phyloP scores from a whole-genome alignment of 2,888 invertebrate species.

The Zygogramma bicolorata region DNA sequence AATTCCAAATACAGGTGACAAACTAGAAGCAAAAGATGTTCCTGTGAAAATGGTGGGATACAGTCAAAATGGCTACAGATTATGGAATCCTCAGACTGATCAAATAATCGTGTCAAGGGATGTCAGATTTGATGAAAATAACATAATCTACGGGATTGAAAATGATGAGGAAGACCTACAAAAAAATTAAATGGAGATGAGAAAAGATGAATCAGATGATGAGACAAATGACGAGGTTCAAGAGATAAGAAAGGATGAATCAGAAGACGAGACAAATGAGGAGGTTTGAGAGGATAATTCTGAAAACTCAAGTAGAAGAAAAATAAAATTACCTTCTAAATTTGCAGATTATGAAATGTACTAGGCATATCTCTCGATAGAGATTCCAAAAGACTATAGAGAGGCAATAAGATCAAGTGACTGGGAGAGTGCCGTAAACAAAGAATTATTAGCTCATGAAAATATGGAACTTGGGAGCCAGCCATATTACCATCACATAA shows the following conservation, averaged over 20 bases:
- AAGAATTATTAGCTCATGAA: conserved; percentile 42
- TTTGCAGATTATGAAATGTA: not conserved
- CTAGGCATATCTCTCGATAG: not conserved
- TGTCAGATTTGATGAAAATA: conserved; percentile 43
- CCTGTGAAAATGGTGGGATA: conserved; percentile 19
- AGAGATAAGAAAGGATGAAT: not conserved
- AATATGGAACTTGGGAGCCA: conserved; percentile 7
- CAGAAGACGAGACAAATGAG: conserved; percentile 20
- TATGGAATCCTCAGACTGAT: conserved; percentile 28
- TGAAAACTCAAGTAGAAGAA: conserved; percentile 5
- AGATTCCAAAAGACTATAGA: conserved; percentile 4
- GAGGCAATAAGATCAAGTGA: conserved; percentile 15
- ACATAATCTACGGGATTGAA: not conserved
- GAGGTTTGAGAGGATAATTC: conserved; percentile 30
- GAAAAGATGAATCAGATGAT: too few relatives aligned
- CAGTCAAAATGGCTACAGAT: conserved; percentile 37
- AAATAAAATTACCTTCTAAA: not conserved
- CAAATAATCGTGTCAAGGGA: conserved; percentile 37
- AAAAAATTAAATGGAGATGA: not conserved
- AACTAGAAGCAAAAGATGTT: not conserved
- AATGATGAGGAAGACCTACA: not conserved
- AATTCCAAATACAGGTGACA: not conserved
- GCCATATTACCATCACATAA: conserved; percentile 32
- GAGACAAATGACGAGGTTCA: too few relatives aligned
- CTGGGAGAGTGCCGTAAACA: conserved; percentile 42